phyloP scores from a whole-genome alignment of 2,113 vertebrate species.

The Zosterops borbonicus region DNA sequence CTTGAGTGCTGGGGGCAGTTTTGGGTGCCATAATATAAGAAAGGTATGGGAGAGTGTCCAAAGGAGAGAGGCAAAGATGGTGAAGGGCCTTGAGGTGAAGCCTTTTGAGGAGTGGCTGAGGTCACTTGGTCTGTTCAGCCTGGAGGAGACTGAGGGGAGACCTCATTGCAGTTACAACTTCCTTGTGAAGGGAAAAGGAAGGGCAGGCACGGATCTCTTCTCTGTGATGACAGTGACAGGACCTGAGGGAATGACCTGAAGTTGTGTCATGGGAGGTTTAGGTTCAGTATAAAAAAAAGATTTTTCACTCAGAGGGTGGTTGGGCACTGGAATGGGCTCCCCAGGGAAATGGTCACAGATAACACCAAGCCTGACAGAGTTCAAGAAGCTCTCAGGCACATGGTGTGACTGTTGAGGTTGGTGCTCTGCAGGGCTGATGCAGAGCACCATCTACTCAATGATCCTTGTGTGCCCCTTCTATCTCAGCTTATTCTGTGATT shows the following conservation, averaged over 20 bases:
- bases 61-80: accelerated
- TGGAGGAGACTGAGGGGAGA: neutral
- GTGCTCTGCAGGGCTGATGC: neutral
- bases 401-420: neutral
- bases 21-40: neutral
- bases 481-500: neutral
- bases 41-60: neutral
- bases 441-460: neutral
- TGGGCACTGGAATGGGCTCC: neutral
- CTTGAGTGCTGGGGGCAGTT: neutral
- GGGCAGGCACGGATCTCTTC: neutral
- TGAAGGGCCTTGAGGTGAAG: neutral
- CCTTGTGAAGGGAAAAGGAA: too few relatives aligned
- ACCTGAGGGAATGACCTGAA: accelerated
- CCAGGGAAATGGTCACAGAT: too few relatives aligned
- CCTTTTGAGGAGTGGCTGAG: accelerated
- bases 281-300: neutral
- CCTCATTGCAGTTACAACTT: neutral
- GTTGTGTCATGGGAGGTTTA: neutral
- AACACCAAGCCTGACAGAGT: neutral
- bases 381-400: neutral
- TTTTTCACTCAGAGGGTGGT: neutral
- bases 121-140: neutral
- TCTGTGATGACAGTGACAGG: neutral
- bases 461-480: neutral